A percentile compares a stretch with the other conserved stretches of the same genome.
phyloP scores from a whole-genome alignment of 2,888 invertebrate genomes.

The Osmoderma eremita region DNA sequence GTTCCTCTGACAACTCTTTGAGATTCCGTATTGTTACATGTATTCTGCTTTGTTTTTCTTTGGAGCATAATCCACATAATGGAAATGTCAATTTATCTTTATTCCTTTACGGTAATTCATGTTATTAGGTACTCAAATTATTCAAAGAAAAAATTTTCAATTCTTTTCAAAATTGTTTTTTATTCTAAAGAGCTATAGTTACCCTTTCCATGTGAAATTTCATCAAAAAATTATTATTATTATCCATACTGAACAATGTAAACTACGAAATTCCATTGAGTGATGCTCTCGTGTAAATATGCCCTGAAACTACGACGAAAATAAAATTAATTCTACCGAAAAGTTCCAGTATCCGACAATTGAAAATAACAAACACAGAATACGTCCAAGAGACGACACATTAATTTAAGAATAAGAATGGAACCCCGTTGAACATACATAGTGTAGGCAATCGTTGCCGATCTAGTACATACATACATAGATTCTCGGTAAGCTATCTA shows the following conservation, averaged over 20 bases:
- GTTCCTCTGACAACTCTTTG: no score
- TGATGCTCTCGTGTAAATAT: no score
- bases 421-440: background rate
- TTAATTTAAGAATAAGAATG: constrained; percentile 4
- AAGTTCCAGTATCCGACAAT: background rate
- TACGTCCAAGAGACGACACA: constrained; percentile 7
- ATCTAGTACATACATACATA: background rate
- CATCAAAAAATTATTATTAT: no score
- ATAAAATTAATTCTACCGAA: constrained; percentile 5
- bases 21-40: no score
- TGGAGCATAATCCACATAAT: no score
- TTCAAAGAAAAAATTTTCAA: no score
- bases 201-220: background rate
- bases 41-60: no score
- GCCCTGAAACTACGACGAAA: background rate
- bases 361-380: background rate
- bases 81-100: background rate
- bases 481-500: constrained; percentile 6
- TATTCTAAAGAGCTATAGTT: background rate
- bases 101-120: background rate
- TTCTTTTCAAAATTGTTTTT: background rate
- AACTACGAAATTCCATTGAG: no score
- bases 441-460: background rate
- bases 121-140: background rate
- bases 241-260: no score